Evolutionary conservation across 2,113 vertebrate species (phyloP).

Genomic region (Caloenas nicobarica): DNA sequence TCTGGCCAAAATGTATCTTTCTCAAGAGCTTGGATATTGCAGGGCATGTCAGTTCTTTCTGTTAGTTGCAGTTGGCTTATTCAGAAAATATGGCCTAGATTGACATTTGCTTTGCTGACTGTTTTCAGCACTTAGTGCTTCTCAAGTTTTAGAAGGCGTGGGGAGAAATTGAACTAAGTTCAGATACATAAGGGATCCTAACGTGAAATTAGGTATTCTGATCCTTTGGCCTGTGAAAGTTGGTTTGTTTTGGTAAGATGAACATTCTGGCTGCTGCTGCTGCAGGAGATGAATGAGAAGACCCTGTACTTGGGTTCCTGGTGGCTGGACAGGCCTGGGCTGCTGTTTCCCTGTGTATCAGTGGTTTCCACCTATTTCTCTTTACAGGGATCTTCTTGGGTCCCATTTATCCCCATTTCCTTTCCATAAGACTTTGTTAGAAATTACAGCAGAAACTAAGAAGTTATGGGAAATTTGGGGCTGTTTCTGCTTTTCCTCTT

Average conservation of each 20-base stretch:
- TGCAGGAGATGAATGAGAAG: neutral
- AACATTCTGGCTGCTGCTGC: neutral
- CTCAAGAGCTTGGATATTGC: neutral
- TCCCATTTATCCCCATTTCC: neutral
- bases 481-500: neutral
- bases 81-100: neutral
- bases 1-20: neutral
- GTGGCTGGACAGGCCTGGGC: neutral
- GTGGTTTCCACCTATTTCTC: neutral
- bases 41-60: neutral
- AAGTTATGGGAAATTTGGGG: neutral
- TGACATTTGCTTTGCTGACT: neutral
- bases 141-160: neutral
- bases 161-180: neutral
- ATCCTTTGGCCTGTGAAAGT: neutral
- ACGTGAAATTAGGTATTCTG: neutral
- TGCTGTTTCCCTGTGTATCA: neutral
- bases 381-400: neutral
- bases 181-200: neutral
- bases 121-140: neutral
- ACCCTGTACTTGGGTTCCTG: accelerated
- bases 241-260: neutral
- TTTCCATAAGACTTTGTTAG: neutral
- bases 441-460: neutral
- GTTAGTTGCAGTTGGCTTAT: neutral